A percentile compares a stretch with the other conserved stretches of the same genome.
Conservation (phyloP, 2,888 invertebrate species). For the Cantharis lateralis region DNA sequence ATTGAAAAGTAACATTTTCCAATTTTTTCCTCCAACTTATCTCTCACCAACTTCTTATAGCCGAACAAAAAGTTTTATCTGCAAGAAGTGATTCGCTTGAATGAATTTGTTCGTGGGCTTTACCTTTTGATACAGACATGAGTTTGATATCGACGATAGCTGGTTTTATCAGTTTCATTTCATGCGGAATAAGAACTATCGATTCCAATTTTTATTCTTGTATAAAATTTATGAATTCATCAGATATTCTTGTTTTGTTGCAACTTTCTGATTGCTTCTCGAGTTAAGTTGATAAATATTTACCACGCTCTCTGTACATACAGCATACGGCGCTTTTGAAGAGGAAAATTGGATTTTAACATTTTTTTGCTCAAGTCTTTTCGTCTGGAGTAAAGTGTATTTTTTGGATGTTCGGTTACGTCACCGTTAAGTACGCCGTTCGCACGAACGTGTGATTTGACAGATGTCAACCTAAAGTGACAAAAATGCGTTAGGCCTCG, state of each 20-base stretch:
- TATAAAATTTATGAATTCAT: background rate
- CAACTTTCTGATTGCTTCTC: background rate
- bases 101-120: background rate
- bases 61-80: background rate
- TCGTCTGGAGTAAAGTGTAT: background rate
- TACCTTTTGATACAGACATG: background rate
- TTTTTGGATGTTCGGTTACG: conserved; percentile 2
- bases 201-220: background rate
- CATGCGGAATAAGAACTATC: background rate
- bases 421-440: conserved; percentile 19
- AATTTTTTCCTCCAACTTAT: background rate
- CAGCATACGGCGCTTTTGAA: background rate
- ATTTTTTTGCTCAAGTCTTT: background rate
- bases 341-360: background rate
- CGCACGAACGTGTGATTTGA: conserved; percentile 29
- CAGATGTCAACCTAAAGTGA: conserved; percentile 27
- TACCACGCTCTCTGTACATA: background rate
- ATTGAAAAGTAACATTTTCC: background rate
- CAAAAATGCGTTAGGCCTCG: conserved; percentile 22
- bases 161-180: background rate
- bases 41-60: background rate
- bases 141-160: background rate
- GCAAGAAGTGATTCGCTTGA: background rate
- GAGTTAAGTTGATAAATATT: background rate
- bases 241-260: background rate